These are phyloP conservation scores for Drosophila emarginata DNA, from an alignment of 2,888 invertebrate genomes.

Conservation along the genomic window DNA sequence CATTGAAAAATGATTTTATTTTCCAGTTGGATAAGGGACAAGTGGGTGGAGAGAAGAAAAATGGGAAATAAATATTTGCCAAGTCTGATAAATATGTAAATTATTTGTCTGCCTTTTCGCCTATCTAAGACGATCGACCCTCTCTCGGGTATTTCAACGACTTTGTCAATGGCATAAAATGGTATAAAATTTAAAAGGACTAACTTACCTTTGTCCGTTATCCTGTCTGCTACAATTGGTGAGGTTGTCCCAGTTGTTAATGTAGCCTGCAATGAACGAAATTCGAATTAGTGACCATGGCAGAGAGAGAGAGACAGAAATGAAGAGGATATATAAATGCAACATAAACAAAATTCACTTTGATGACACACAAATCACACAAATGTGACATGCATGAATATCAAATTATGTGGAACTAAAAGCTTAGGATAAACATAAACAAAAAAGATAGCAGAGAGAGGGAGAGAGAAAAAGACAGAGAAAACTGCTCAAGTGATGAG, in stretches of 20 bases:
- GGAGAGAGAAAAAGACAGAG: constrained; percentile 1
- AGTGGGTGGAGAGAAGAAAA: not conserved
- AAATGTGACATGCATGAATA: constrained; percentile 55
- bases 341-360: constrained; percentile 53
- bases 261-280: constrained; percentile 46
- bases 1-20: constrained; percentile 62
- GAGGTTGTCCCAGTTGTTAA: not conserved
- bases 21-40: not conserved
- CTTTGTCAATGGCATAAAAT: constrained; percentile 23
- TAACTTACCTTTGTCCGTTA: constrained; percentile 31
- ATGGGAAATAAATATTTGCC: constrained; percentile 39
- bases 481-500: constrained; percentile 56
- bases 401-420: constrained; percentile 67
- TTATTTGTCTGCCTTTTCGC: constrained; percentile 29
- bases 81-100: constrained; percentile 43
- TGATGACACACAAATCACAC: constrained; percentile 38
- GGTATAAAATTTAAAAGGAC: constrained; percentile 17
- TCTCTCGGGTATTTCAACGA: constrained; percentile 1
- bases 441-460: constrained; percentile 23
- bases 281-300: constrained; percentile 35
- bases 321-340: constrained; percentile 45
- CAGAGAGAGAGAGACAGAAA: constrained; percentile 20
- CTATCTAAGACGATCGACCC: constrained; percentile 5
- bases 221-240: constrained; percentile 5
- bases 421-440: constrained; percentile 45